Base-by-base conservation (phyloP, 2,888 invertebrate genomes). In the Meloe dianella region DNA sequence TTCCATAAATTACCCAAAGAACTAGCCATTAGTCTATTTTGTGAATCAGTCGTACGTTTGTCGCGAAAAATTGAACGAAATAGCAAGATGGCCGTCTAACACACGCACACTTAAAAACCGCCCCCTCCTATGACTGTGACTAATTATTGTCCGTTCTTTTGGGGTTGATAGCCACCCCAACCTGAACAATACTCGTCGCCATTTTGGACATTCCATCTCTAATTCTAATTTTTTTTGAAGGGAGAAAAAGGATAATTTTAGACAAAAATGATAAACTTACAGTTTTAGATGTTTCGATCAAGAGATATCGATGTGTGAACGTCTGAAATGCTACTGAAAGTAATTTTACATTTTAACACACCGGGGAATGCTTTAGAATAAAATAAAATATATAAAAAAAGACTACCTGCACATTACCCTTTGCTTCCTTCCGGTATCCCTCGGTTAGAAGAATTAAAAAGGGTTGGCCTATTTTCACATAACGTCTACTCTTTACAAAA, bases 11-110 rank as follows among this genome's bases (percentile, higher is more conserved):
- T 82, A 81, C 78, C 79, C 77, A 77, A 80, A 80, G 81, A 80
- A 81, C 81, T 81, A 79, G 81, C 82, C 82, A 83, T 82, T 80
- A 81, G 82, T 81, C 79, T 80, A 79, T 80, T 80, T 74, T n/a
- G 41, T 17, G 78, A 74, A 79, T 78, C 78, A 80, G 74, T 77
- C 74, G 74, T 6, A 41, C 14, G 60, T 47, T 30, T 20, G 24
- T 56, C 17, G 58, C 22, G 59, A 29, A 38, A 32, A 24, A 35
- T 38, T 29, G 29, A 20, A 58, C 14, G 62, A 51, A 38, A 29
- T 17, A 20, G 54, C 65, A 65, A 58, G 30, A 69, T 63, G 69
- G 63, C 63, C 63, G 64, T 57, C 62, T 27, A 38, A 8, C 30
- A 58, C 51, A 58, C 38, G 38, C 57, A 57, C 35, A 60, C 56